Base-by-base conservation (phyloP, 2,888 invertebrate genomes). In the Himalopsyche tibetana region DNA sequence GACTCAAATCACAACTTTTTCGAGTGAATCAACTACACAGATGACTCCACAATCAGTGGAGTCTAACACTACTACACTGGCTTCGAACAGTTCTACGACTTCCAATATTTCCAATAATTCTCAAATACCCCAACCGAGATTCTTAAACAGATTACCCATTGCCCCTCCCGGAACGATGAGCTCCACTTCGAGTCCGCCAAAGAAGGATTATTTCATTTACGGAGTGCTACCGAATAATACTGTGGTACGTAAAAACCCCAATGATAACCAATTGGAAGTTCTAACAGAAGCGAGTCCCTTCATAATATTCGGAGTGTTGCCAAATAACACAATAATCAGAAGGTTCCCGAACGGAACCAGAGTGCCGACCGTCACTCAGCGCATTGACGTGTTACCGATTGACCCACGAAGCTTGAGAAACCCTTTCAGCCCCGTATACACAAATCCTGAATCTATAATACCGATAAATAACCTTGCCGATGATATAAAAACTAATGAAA, bases 291-390 rank as follows among this genome's bases (percentile, higher is more conserved):
- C 95, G 90, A 94, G 94, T 90, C 96, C 96, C 89, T 96, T 95
- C 91, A 94, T 96, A 90, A 94, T 96, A 91, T 95, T 95, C 90
- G 96, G 96, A 91, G 94, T 96, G 90, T 95, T 95, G 91, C 96
- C 96, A 89, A 96, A 96, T 93, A 96, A 96, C 92, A 96, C 95
- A 91, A 93, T 96, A 91, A 95, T 96, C 91, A 95, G 95, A 92
- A 96, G 95, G 93, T 96, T 95, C 91, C 96, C 96, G 89, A 96
- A 96, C 90, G 96, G 96, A 91, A 96, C 96, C 91, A 93, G 95
- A 92, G 95, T 96, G 91, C 96, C 96, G 92, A 95, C 95, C 90
- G 91, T 93, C 90, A 92, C 92, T 91, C 93, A 93, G 92, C 93
- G 93, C 92, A 93, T 94, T 92, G 94, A 94, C 91, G 91, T 94